These are phyloP conservation scores for Xestobium rufovillosum DNA, from an alignment of 2,888 invertebrate genomes.

Conservation along the genomic window DNA sequence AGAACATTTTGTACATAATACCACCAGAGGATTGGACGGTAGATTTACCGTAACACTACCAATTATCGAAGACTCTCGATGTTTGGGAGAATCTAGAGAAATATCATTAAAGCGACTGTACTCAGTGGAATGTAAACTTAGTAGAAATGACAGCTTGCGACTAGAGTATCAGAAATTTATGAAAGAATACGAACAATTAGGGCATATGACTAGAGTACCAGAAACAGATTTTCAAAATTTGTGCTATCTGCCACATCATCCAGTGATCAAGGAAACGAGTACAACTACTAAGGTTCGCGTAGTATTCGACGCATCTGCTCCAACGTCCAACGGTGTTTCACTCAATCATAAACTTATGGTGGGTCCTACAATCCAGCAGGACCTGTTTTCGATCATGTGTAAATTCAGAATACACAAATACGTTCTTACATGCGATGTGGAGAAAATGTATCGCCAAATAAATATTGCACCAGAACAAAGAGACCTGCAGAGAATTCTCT, in stretches of 20 bases:
- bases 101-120: no score
- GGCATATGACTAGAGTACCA: constrained; percentile 16
- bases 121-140: constrained; percentile 17
- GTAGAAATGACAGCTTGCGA: constrained; percentile 13
- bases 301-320: constrained; percentile 19
- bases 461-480: neutral
- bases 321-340: no score
- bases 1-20: constrained; percentile 4
- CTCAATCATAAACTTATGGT: no score
- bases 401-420: no score
- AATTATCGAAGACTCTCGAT: neutral
- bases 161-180: constrained; percentile 18
- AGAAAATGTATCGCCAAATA: no score
- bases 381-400: no score
- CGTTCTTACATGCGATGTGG: no score
- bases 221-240: constrained; percentile 1
- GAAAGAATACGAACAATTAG: constrained; percentile 17
- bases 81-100: constrained; percentile 5
- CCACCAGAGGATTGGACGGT: neutral
- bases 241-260: no score
- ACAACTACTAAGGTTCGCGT: no score
- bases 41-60: constrained; percentile 8
- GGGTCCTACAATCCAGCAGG: constrained; percentile 15
- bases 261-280: no score
- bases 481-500: neutral